Conservation (phyloP, 1,140 invertebrate species). For the Atta cephalotes region DNA sequence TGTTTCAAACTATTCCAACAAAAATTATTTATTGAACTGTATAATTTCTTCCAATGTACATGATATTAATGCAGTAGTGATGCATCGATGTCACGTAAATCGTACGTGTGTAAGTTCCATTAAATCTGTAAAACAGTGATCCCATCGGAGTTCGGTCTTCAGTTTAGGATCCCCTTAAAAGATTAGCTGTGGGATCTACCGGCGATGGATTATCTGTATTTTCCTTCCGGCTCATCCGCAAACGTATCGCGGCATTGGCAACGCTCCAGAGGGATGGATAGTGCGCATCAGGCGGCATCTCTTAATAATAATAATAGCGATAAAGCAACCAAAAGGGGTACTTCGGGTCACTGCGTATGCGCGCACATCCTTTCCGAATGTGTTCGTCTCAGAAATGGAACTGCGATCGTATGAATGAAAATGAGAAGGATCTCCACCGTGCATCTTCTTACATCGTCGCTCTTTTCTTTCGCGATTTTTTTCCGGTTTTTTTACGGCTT, state of each 20-base stretch:
- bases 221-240: constrained; percentile 2
- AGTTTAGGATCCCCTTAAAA: not conserved
- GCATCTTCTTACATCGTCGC: not conserved
- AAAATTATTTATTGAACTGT: too few species aligned
- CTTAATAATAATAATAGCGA: constrained; percentile 74
- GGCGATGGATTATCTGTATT: constrained; percentile 5
- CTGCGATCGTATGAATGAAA: constrained; percentile 12
- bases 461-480: constrained; percentile 25
- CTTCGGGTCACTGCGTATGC: constrained; percentile 32
- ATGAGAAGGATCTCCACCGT: not conserved
- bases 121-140: too few species aligned
- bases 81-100: too few species aligned
- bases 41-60: too few species aligned
- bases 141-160: too few species aligned
- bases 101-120: too few species aligned
- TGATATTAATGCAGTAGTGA: too few species aligned
- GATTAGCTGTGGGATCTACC: not conserved
- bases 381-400: constrained; percentile 9
- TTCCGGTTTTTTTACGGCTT: constrained; percentile 52
- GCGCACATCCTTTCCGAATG: not conserved
- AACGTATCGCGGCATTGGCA: constrained; percentile 66
- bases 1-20: too few species aligned
- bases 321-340: constrained; percentile 62
- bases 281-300: constrained; percentile 64
- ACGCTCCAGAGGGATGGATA: constrained; percentile 58